A percentile compares a stretch with the other conserved stretches of the same genome.
These are phyloP conservation scores for Rotaria macrura DNA, from an alignment of 2,888 invertebrate genomes.

Conservation along the genomic window DNA sequence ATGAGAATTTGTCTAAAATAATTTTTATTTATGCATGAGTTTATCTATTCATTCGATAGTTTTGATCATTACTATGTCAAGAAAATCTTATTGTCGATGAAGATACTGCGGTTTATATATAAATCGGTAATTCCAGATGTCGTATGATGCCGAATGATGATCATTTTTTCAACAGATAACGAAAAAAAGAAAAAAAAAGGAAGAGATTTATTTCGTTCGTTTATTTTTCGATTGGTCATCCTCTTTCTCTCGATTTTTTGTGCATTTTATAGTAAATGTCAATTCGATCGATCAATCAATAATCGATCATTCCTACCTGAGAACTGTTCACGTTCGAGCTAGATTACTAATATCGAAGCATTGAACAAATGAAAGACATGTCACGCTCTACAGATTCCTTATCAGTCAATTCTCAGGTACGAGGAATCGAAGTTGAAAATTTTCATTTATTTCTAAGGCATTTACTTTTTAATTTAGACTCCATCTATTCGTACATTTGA, in stretches of 20 bases:
- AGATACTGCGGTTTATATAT: no score
- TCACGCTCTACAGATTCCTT: neutral
- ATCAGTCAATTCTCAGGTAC: neutral
- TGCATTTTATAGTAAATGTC: neutral
- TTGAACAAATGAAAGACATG: neutral
- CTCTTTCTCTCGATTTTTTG: neutral
- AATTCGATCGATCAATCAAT: neutral
- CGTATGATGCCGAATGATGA: neutral
- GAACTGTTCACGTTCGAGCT: no score
- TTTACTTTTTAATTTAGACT: neutral
- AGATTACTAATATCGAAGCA: no score
- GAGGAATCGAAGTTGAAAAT: neutral
- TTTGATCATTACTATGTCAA: no score
- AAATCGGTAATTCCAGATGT: neutral
- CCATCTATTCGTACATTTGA: constrained; percentile 13
- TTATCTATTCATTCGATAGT: no score
- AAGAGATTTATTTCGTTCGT: neutral
- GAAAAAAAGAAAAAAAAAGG: neutral
- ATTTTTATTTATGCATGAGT: no score
- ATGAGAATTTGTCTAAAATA: no score
- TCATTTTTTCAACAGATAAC: neutral
- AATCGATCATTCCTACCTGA: neutral
- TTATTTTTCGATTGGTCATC: neutral
- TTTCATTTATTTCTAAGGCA: neutral
- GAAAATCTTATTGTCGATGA: no score